Conservation (phyloP, 2,888 invertebrate species). For the Matsumyia berberina region DNA sequence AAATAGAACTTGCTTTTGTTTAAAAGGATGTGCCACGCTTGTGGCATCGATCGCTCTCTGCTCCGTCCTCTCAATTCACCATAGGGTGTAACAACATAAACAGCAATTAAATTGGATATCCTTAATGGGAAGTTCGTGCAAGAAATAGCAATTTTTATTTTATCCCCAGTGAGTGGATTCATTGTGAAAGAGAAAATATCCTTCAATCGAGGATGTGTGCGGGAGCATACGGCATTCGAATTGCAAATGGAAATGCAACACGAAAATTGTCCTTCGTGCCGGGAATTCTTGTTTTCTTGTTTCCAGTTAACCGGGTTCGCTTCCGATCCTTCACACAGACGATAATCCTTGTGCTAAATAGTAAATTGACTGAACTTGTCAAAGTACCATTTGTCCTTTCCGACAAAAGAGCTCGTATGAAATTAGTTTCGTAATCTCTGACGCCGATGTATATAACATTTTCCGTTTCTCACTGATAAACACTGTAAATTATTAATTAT, state of each 20-base stretch:
- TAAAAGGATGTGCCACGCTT: conserved; percentile 13
- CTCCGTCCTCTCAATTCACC: background rate
- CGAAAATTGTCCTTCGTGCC: conserved; percentile 63
- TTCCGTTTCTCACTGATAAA: background rate
- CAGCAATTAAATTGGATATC: conserved; percentile 75
- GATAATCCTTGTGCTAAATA: conserved; percentile 44
- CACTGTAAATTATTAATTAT: background rate
- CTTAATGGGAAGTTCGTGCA: conserved; percentile 75
- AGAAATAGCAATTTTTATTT: conserved; percentile 55
- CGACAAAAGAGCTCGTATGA: background rate
- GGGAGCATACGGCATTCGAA: conserved; percentile 70
- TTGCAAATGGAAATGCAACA: conserved; percentile 49
- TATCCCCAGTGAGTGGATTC: background rate
- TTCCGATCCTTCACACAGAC: background rate
- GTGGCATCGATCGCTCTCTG: background rate
- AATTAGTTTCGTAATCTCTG: background rate
- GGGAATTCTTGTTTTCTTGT: conserved; percentile 47
- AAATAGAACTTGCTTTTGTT: conserved; percentile 19
- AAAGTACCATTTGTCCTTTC: background rate
- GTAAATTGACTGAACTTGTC: conserved; percentile 35
- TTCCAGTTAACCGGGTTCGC: conserved; percentile 15
- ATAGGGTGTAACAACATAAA: conserved; percentile 61
- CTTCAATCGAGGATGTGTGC: conserved; percentile 30
- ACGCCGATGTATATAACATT: conserved; percentile 1
- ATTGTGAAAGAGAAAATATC: conserved; percentile 2